Base-by-base conservation (phyloP, 2,113 vertebrate species). In the Galeopterus variegatus region DNA sequence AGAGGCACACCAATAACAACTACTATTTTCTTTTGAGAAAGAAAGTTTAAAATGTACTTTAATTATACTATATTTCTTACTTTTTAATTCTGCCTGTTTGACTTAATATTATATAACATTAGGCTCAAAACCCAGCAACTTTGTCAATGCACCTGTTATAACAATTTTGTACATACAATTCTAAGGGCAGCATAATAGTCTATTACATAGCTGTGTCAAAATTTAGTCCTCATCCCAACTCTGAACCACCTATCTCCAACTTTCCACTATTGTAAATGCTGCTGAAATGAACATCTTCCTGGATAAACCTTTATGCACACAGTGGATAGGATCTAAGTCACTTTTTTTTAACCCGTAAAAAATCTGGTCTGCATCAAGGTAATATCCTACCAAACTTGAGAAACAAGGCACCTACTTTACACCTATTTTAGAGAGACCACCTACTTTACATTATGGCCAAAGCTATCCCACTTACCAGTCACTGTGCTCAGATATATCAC, bases 201-300 rank as follows among this genome's bases (percentile, higher is more conserved):
- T 81, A 93, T 54, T 76, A 77, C 1, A 56, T 0, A 75, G 81
- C 17, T 83, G 31, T 88, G 54, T 82, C 72, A 77, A 81, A 96
- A 81, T 81, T 54, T 87, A 93, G 50, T 93, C 31, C n/a, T 90
- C 52, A 90, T 33, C 33, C 12, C 58, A 92, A 80, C 8, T 23
- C 18, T 86, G 18, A 36, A 56, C 48, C 33, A 58, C 15, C 18
- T 36, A 6, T 96, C 58, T 89, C 84, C 18, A 96, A 33, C 52
- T 93, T 94, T 87, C 80, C 54, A 70, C 31, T 88, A 73, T n/a
- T 92, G 17, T 86, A 95, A 96, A 65, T 50, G 92, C 91, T 54
- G 19, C 5, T 76, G 33, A 72, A 89, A 36, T 58, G 62, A 93
- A 94, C 64, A 95, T 52, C 45, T 87, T 93, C 93, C 48, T 88